Conservation (phyloP, 1,140 invertebrate genomes). For the Wiebesia pumilae region DNA sequence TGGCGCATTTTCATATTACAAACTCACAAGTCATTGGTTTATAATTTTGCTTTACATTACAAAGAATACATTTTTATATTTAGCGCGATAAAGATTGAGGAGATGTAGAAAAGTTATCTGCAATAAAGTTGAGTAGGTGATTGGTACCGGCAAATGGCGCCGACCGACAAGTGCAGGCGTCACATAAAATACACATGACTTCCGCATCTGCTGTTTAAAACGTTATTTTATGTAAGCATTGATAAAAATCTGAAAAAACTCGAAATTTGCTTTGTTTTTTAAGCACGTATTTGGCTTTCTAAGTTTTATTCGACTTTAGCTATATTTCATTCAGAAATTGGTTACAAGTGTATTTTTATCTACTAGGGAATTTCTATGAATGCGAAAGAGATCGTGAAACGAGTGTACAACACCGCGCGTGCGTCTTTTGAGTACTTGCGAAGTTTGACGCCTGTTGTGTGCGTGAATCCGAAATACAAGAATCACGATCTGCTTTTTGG, state of each 20-base stretch:
- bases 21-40: too few species aligned
- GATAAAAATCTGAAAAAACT: too few species aligned
- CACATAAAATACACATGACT: background rate
- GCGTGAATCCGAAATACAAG: conserved; percentile 9
- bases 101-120: background rate
- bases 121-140: background rate
- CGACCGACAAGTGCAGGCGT: background rate
- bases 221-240: background rate
- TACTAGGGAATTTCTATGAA: background rate
- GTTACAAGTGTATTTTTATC: background rate
- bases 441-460: conserved; percentile 1
- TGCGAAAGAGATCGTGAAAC: background rate
- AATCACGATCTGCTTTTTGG: conserved; percentile 12
- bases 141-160: conserved; percentile 1
- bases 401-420: background rate
- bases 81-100: background rate
- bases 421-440: background rate
- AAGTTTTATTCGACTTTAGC: background rate
- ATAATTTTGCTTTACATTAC: too few species aligned
- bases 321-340: background rate
- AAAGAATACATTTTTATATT: too few species aligned
- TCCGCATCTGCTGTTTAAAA: background rate
- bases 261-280: background rate
- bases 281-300: conserved; percentile 4
- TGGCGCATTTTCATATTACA: too few species aligned